Evolutionary conservation across 2,888 invertebrate genomes (phyloP).

Genomic region (Opisthograptis luteolata): DNA sequence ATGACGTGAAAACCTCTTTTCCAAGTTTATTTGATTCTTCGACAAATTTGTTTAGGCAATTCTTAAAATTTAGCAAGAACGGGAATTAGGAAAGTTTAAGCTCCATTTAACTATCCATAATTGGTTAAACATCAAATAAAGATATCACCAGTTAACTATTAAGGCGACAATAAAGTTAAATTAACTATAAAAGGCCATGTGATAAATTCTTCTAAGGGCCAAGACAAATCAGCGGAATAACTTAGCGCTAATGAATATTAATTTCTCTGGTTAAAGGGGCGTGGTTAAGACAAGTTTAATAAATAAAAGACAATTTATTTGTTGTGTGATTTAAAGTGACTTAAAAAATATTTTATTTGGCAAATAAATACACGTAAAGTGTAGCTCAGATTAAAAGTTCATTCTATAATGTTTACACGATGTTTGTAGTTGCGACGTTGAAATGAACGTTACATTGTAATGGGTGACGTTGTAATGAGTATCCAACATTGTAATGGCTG

Average conservation of each 20-base stretch:
- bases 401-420: too few relatives aligned
- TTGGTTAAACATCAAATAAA: conserved; percentile 33
- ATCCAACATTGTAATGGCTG: too few relatives aligned
- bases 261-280: conserved; percentile 33
- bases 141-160: conserved; percentile 27
- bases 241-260: conserved; percentile 55
- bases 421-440: too few relatives aligned
- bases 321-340: neutral
- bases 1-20: too few relatives aligned
- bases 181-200: conserved; percentile 47
- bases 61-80: neutral
- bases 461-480: too few relatives aligned
- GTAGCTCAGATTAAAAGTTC: too few relatives aligned
- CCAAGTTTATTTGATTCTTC: too few relatives aligned
- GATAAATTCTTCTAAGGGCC: conserved; percentile 59
- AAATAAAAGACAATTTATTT: conserved; percentile 14
- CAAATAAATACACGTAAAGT: neutral
- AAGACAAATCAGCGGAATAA: conserved; percentile 68
- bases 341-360: neutral
- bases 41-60: neutral
- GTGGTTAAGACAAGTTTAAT: conserved; percentile 25
- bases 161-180: conserved; percentile 33
- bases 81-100: neutral
- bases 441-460: too few relatives aligned
- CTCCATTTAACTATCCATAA: conserved; percentile 10